Percentiles rank a stretch among this genome's conserved stretches.
phyloP scores from a whole-genome alignment of 2,888 invertebrate species.

The Acrobasis suavella region DNA sequence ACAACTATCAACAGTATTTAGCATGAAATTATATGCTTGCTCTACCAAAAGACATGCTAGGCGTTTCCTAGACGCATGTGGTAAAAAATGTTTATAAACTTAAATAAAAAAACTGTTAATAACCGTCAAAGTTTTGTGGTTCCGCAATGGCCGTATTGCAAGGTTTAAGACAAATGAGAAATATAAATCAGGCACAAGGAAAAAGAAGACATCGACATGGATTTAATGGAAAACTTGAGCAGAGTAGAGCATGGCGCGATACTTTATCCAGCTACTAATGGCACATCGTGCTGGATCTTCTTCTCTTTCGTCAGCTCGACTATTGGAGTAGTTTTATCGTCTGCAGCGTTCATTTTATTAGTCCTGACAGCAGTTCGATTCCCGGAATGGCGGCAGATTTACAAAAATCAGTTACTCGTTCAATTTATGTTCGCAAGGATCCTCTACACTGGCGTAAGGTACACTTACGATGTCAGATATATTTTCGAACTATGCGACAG shows the following conservation, averaged over 20 bases:
- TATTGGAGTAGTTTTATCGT: constrained; percentile 54
- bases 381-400: constrained; percentile 61
- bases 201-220: constrained; percentile 1
- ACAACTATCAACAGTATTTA: constrained; percentile 28
- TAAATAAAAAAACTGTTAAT: not conserved
- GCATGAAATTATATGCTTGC: constrained; percentile 2
- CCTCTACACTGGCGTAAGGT: constrained; percentile 54
- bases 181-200: not conserved
- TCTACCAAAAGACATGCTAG: constrained; percentile 8
- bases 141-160: constrained; percentile 1
- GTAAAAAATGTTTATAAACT: not conserved
- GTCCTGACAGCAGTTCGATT: constrained; percentile 59
- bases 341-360: constrained; percentile 51
- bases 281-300: constrained; percentile 34
- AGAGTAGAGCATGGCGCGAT: constrained; percentile 17
- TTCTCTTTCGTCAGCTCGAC: constrained; percentile 50
- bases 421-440: constrained; percentile 68
- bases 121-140: too few species aligned
- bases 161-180: not conserved
- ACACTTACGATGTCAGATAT: constrained; percentile 46
- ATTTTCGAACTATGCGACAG: constrained; percentile 34
- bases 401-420: constrained; percentile 67
- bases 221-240: not conserved
- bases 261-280: constrained; percentile 36
- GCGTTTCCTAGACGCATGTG: constrained; percentile 36